Evolutionary conservation across 1,140 invertebrate genomes (phyloP).

Genomic region (Rhopalosiphum maidis): DNA sequence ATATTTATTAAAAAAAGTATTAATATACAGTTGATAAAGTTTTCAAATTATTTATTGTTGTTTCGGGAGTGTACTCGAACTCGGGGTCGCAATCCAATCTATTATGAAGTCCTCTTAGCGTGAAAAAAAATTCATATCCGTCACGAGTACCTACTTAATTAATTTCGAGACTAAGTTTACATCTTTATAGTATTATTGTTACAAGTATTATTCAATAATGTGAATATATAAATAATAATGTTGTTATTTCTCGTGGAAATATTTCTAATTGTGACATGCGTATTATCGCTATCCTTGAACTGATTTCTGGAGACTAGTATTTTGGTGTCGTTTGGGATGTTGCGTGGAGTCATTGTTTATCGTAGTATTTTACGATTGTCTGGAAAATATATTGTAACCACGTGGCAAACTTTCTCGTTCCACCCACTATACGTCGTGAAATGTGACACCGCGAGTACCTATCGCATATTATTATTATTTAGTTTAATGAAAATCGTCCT

Average conservation of each 20-base stretch:
- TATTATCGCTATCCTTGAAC: neutral
- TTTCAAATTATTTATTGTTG: conserved; percentile 20
- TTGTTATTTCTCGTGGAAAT: neutral
- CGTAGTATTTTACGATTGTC: neutral
- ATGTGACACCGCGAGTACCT: neutral
- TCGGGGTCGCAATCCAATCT: neutral
- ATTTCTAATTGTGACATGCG: neutral
- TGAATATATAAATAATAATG: neutral
- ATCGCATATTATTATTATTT: neutral
- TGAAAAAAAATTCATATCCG: neutral
- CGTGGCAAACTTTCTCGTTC: neutral
- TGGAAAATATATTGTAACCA: neutral
- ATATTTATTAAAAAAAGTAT: neutral
- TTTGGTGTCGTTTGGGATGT: neutral
- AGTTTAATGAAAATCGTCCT: neutral
- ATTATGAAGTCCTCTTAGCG: neutral
- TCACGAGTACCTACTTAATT: neutral
- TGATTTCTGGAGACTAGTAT: no score
- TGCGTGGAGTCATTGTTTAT: neutral
- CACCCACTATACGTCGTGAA: neutral
- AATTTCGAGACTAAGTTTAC: neutral
- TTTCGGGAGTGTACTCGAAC: neutral
- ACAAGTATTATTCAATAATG: neutral
- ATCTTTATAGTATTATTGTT: neutral
- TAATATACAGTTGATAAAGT: conserved; percentile 22